Conservation (phyloP, 2,797 vertebrate species). For the Crocidura indochinensis region DNA sequence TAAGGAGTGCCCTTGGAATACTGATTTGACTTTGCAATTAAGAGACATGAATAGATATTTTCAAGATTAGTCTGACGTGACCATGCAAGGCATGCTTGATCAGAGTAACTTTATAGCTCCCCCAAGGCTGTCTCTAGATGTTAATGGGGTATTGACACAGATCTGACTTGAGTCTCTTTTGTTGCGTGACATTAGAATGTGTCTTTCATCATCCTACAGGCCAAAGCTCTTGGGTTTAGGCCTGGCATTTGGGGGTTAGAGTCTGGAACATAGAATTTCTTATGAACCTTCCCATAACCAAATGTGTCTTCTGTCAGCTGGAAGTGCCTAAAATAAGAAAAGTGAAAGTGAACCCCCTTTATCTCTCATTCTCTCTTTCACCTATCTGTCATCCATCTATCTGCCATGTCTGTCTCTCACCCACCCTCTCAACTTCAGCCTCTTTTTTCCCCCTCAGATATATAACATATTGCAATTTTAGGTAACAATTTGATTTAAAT, state of each 20-base stretch:
- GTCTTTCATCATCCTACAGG: conserved; percentile 14
- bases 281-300: not conserved
- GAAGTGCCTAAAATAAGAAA: conserved; percentile 33
- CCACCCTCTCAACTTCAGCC: accelerated
- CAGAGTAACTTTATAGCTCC: conserved; percentile 58
- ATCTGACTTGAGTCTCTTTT: conserved; percentile 37
- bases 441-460: not conserved
- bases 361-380: not conserved
- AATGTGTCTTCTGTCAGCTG: not conserved
- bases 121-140: not conserved
- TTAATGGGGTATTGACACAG: conserved; percentile 30
- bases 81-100: conserved; percentile 25
- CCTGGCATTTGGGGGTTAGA: not conserved
- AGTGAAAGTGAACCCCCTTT: not conserved
- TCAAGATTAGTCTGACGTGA: not conserved
- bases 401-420: not conserved
- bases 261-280: not conserved
- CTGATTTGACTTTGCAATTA: conserved; percentile 43
- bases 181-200: not conserved
- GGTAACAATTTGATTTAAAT: conserved; percentile 25
- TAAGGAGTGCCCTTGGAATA: conserved; percentile 38
- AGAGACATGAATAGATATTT: conserved; percentile 49
- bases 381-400: not conserved
- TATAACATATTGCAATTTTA: not conserved
- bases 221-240: not conserved